Evolutionary conservation across 1,140 invertebrate genomes (phyloP), one percentile per base, ranked within the genome.

Genomic region (Patella vulgata): DNA sequence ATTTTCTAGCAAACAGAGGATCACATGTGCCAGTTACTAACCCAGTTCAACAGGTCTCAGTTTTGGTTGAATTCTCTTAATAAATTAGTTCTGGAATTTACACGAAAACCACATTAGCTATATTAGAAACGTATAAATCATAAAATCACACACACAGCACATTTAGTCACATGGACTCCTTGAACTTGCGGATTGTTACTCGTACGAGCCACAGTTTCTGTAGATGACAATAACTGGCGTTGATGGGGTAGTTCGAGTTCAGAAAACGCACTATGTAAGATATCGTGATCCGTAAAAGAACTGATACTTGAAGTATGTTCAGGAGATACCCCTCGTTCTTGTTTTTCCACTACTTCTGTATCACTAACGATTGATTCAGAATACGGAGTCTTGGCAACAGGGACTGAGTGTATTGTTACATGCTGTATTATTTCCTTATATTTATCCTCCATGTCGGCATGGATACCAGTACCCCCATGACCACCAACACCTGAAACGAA

Each of bases 391-490:
- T 36, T 61, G 19, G 74, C 48, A 48, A 70, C 68, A 21, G 74
- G 77, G 14, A 51, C 56, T 33, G 73, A 65, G 51, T 77, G 68
- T 21, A 73, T 59, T 23, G 72, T 69, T 5, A 82, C 63, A 54
- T 74, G 70, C 50, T 81, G 74, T 6, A 84, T 59, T 11, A 86
- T 85, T 61, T 85, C 84, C 36, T 72, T 70, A 63, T 85, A 85
- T 59, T 83, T 79, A 56, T 82, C 77, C 44, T 84, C 77, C 40
- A 82, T 74, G 65, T 87, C 85, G 30, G 82, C 84, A 58, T 84
- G 79, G 19, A 80, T 74, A 46, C 85, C 85, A 21, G 79, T 80
- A 1, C 86, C 85, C 46, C 85, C 85, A 72, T 87, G 86, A 17
- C 86, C 85, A 27, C 86, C 86, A 54, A 86, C 77, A 57, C 82